Conservation (phyloP, 1,140 invertebrate species). For the Drosophila persimilis region DNA sequence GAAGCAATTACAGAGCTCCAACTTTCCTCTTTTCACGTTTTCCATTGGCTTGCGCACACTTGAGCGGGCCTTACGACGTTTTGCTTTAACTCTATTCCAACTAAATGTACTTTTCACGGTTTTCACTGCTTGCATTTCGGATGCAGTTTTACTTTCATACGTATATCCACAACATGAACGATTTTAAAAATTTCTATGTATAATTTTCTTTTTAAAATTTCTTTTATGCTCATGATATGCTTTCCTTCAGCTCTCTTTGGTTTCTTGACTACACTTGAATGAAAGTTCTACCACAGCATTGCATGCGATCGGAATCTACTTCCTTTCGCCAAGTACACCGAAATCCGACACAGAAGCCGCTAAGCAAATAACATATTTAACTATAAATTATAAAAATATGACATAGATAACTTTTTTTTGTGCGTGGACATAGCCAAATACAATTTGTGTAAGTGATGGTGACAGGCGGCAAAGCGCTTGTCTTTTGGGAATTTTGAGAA, state of each 20-base stretch:
- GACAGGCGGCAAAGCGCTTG: constrained; percentile 1
- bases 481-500: constrained; percentile 33
- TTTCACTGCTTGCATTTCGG: background rate
- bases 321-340: constrained; percentile 1
- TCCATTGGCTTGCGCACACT: background rate
- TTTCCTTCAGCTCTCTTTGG: too few species aligned
- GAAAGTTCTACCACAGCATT: too few species aligned
- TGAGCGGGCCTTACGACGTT: too few species aligned
- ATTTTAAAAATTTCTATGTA: too few species aligned
- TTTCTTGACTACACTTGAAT: too few species aligned
- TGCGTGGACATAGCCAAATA: constrained; percentile 54
- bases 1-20: background rate
- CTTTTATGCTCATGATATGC: too few species aligned
- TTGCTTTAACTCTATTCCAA: too few species aligned
- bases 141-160: constrained; percentile 9
- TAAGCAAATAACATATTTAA: constrained; percentile 31
- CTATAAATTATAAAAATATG: constrained; percentile 43
- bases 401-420: constrained; percentile 46
- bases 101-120: too few species aligned
- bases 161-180: too few species aligned
- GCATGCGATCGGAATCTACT: background rate
- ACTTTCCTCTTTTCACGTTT: background rate
- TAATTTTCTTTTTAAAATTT: too few species aligned
- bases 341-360: constrained; percentile 33
- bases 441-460: constrained; percentile 35